phyloP scores from a whole-genome alignment of 1,140 invertebrate species.

The Drosophila ercepeae region DNA sequence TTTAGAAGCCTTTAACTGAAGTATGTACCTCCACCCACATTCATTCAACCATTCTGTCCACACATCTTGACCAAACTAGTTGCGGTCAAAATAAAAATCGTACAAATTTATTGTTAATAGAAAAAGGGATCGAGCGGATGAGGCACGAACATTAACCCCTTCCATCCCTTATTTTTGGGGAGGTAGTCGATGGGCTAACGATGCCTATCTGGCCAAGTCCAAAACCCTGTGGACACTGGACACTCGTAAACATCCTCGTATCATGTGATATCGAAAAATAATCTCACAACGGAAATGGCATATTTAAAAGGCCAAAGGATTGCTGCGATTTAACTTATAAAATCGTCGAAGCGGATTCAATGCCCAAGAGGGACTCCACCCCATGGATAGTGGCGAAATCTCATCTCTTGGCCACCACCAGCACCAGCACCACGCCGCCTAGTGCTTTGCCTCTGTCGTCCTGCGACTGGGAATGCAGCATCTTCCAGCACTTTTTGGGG shows the following conservation, averaged over 20 bases:
- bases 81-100: slow-evolving; percentile 62
- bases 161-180: slow-evolving; percentile 22
- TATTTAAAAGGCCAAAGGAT: slow-evolving; percentile 80
- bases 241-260: slow-evolving; percentile 76
- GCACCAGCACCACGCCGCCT: too few species aligned
- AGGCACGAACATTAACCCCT: slow-evolving; percentile 60
- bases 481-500: slow-evolving; percentile 65
- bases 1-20: neutral
- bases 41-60: slow-evolving; percentile 4
- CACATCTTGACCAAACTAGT: slow-evolving; percentile 36
- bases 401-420: slow-evolving; percentile 23
- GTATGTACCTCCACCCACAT: neutral
- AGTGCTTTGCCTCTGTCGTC: neutral
- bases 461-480: slow-evolving; percentile 15
- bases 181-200: slow-evolving; percentile 13
- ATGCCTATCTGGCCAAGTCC: slow-evolving; percentile 69
- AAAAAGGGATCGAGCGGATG: slow-evolving; percentile 69
- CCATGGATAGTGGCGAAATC: slow-evolving; percentile 27
- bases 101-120: slow-evolving; percentile 82
- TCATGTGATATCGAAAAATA: slow-evolving; percentile 81
- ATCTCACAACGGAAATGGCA: slow-evolving; percentile 77
- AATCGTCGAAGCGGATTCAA: slow-evolving; percentile 32
- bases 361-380: slow-evolving; percentile 18
- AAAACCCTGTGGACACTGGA: slow-evolving; percentile 45
- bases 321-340: slow-evolving; percentile 78